Evolutionary conservation across 1,140 invertebrate species (phyloP).

Genomic region (Aphidius ervi): DNA sequence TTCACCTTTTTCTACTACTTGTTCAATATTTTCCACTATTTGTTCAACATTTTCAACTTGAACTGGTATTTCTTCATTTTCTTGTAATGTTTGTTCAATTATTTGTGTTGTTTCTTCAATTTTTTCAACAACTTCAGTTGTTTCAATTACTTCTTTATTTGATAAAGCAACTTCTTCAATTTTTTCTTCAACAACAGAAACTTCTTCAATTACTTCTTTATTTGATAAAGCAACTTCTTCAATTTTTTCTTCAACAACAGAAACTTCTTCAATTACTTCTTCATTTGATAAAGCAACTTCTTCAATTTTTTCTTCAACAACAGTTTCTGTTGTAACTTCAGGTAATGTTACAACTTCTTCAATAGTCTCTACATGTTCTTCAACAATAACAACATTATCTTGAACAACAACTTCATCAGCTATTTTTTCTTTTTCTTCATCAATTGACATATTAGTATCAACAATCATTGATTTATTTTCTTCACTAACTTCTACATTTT

Average conservation of each 20-base stretch:
- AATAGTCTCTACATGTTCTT: slow-evolving; percentile 6
- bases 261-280: not conserved
- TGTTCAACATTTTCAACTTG: too few relatives aligned
- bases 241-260: not conserved
- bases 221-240: slow-evolving; percentile 6
- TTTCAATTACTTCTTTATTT: slow-evolving; percentile 2
- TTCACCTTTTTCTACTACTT: not conserved
- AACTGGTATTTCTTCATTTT: too few relatives aligned
- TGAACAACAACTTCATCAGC: not conserved
- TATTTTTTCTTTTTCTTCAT: not conserved
- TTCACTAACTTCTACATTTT: too few relatives aligned
- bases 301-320: too few relatives aligned
- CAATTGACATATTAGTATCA: not conserved
- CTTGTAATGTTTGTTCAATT: not conserved
- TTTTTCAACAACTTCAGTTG: slow-evolving; percentile 4
- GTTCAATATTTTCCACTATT: too few relatives aligned
- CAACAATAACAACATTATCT: too few relatives aligned
- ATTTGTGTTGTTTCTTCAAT: slow-evolving; percentile 6
- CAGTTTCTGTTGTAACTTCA: too few relatives aligned
- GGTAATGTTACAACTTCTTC: not conserved
- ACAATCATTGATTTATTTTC: too few relatives aligned
- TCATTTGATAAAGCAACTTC: not conserved
- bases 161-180: slow-evolving; percentile 6
- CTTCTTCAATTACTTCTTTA: not conserved
- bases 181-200: not conserved